Evolutionary conservation across 2,888 invertebrate genomes (phyloP).

Genomic region (Aricia artaxerxes): DNA sequence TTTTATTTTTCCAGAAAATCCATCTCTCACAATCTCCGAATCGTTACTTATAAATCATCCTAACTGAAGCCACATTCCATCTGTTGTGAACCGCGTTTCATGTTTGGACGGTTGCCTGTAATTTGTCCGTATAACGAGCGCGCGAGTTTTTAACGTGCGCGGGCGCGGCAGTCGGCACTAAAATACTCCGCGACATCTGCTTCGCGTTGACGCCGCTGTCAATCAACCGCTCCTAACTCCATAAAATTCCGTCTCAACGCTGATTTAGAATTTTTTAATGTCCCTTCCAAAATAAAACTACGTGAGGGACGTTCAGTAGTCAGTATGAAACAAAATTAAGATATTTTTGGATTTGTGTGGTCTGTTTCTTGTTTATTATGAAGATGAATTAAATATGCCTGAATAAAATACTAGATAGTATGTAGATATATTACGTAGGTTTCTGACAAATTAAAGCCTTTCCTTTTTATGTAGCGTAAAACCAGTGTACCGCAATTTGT

Average conservation of each 20-base stretch:
- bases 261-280: neutral
- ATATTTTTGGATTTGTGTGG: neutral
- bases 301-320: neutral
- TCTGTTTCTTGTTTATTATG: neutral
- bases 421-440: neutral
- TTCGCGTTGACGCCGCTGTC: slow-evolving; percentile 27
- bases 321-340: neutral
- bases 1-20: too few relatives aligned
- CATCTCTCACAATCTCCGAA: too few relatives aligned
- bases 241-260: neutral
- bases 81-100: neutral
- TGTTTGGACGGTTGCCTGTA: slow-evolving; percentile 28
- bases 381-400: neutral
- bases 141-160: neutral
- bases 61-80: neutral
- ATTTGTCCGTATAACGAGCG: slow-evolving; percentile 28
- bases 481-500: slow-evolving; percentile 12
- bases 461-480: neutral
- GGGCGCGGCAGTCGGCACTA: slow-evolving; percentile 11
- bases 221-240: slow-evolving; percentile 24
- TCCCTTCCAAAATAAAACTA: neutral
- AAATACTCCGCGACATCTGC: slow-evolving; percentile 33
- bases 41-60: neutral
- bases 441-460: neutral
- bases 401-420: neutral